Percentiles rank a stretch among this genome's conserved stretches.
Evolutionary conservation across 2,888 invertebrate genomes (phyloP).

Genomic region (Aphelenchoides bicaudatus): DNA sequence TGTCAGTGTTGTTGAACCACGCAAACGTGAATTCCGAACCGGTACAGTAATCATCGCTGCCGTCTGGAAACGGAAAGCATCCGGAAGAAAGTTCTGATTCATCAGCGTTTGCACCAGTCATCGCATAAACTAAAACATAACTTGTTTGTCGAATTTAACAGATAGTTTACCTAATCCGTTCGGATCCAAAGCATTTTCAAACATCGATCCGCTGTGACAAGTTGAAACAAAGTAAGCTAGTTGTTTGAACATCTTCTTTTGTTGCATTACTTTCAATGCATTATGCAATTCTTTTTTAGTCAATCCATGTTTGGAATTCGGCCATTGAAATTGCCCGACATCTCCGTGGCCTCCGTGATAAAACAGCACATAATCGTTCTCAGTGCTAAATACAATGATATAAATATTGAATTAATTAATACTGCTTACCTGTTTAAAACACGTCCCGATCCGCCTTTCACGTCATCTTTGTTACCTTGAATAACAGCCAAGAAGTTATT

Average conservation of each 20-base stretch:
- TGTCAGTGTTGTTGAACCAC: neutral
- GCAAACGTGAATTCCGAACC: neutral
- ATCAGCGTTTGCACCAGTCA: neutral
- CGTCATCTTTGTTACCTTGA: too few species aligned
- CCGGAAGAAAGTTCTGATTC: neutral
- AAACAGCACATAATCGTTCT: neutral
- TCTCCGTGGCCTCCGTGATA: slow-evolving; percentile 5
- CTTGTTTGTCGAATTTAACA: too few species aligned
- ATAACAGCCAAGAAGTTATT: too few species aligned
- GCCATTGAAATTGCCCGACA: too few species aligned
- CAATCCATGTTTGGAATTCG: too few species aligned
- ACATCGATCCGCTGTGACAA: slow-evolving; percentile 12
- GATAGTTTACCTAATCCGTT: neutral
- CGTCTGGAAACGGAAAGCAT: too few species aligned
- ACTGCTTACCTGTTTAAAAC: too few species aligned
- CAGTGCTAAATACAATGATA: too few species aligned
- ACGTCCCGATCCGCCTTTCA: too few species aligned
- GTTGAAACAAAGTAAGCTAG: neutral
- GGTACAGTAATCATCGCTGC: too few species aligned
- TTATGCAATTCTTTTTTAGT: neutral
- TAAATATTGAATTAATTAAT: too few species aligned
- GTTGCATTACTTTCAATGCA: neutral
- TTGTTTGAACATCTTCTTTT: slow-evolving; percentile 4
- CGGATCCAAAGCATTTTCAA: neutral
- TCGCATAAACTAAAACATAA: neutral